phyloP scores from a whole-genome alignment of 1,140 invertebrate species.

The Danaus melanippus region DNA sequence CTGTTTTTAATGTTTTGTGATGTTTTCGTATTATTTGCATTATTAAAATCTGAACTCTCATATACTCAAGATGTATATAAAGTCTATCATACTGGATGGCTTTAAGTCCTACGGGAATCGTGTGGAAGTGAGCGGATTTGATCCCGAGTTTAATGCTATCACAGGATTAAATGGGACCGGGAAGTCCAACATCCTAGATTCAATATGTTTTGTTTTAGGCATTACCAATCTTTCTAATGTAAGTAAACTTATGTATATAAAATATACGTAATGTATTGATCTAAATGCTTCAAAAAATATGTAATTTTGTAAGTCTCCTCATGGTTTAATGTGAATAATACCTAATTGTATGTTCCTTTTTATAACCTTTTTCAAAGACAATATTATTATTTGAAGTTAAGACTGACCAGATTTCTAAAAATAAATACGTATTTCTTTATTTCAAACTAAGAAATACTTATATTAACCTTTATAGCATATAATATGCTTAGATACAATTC shows the following conservation, averaged over 20 bases:
- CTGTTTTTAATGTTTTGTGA: not conserved
- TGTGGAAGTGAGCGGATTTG: slow-evolving; percentile 95
- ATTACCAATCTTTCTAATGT: slow-evolving; percentile 95
- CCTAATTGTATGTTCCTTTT: no score
- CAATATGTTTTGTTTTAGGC: slow-evolving; percentile 98
- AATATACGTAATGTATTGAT: no score
- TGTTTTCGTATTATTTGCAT: slow-evolving; percentile 1
- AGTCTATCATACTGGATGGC: slow-evolving; percentile 94
- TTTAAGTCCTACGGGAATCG: slow-evolving; percentile 98
- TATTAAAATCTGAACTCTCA: not conserved
- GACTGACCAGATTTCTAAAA: not conserved
- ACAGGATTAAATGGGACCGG: slow-evolving; percentile 98
- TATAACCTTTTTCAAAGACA: no score
- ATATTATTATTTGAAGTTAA: no score
- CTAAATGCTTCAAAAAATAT: not conserved
- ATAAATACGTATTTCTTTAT: not conserved
- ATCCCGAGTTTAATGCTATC: slow-evolving; percentile 97
- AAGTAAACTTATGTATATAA: slow-evolving; percentile 43
- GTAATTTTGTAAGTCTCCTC: slow-evolving; percentile 24
- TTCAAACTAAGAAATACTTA: no score
- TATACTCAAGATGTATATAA: slow-evolving; percentile 87
- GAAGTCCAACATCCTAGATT: slow-evolving; percentile 99
- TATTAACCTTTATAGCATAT: no score
- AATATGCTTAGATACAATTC: no score
- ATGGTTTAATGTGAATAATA: not conserved